These are phyloP conservation scores for Dynastes grantii DNA, from an alignment of 2,888 invertebrate genomes.

Conservation along the genomic window DNA sequence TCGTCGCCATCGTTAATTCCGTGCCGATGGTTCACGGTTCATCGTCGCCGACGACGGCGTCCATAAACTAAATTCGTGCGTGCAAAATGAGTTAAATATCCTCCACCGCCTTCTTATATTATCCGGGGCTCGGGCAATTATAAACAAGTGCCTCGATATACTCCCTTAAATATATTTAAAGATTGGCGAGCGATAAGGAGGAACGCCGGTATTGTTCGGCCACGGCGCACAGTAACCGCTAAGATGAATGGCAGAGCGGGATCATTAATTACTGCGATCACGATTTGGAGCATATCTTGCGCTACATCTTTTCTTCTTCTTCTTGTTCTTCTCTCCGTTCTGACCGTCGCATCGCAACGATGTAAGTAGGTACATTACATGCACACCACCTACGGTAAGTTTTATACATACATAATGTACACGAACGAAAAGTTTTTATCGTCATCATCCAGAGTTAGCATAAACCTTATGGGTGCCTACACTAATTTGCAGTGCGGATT, in stretches of 20 bases:
- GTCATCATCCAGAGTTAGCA: too few species aligned
- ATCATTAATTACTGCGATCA: constrained; percentile 58
- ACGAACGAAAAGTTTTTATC: too few species aligned
- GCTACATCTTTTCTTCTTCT: constrained; percentile 55
- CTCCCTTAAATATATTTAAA: constrained; percentile 52
- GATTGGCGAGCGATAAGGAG: constrained; percentile 51
- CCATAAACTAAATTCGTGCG: constrained; percentile 26
- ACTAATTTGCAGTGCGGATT: too few species aligned
- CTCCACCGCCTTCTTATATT: constrained; percentile 37
- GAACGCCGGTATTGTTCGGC: constrained; percentile 51
- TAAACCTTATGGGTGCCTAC: too few species aligned
- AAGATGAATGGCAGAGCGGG: constrained; percentile 60
- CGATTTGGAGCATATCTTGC: constrained; percentile 60
- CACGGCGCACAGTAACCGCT: constrained; percentile 55
- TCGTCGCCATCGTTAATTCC: constrained; percentile 14
- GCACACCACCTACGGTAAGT: constrained; percentile 53
- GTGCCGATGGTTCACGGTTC: neutral
- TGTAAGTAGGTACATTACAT: neutral
- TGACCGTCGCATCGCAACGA: constrained; percentile 47
- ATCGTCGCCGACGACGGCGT: constrained; percentile 14
- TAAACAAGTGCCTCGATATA: constrained; percentile 48
- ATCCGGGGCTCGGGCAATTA: constrained; percentile 48
- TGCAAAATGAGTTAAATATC: constrained; percentile 45
- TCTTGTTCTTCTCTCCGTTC: constrained; percentile 47
- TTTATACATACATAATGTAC: neutral